Percentiles rank a stretch among this genome's conserved stretches.
Conservation (phyloP, 2,113 vertebrate genomes). For the Mormoops blainvillei region DNA sequence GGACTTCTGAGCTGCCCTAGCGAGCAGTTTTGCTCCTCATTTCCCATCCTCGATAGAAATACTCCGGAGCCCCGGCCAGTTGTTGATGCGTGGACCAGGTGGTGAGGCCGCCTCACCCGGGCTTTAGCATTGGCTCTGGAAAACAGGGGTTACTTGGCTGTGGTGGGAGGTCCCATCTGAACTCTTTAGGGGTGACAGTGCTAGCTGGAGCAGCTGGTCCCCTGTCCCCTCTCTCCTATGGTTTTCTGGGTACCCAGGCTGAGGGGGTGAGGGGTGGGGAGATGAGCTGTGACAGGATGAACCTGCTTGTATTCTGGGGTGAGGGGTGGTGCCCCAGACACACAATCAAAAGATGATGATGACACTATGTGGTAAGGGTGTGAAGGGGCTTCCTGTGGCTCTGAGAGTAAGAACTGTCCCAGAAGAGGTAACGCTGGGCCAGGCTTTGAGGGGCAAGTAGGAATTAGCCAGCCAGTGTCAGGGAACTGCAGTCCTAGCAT, state of each 20-base stretch:
- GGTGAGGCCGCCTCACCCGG: not conserved
- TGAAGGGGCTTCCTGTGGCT: not conserved
- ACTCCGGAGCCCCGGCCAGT: not conserved
- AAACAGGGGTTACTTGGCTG: not conserved
- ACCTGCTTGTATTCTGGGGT: not conserved
- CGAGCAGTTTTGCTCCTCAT: not conserved
- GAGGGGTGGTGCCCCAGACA: not conserved
- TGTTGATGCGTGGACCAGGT: not conserved
- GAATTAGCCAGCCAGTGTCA: not conserved
- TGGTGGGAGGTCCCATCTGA: not conserved
- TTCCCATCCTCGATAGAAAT: not conserved
- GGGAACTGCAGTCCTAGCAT: not conserved
- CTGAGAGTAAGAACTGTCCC: not conserved
- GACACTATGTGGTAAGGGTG: not conserved
- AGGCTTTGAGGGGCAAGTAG: not conserved
- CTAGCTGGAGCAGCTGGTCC: not conserved
- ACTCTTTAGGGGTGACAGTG: not conserved
- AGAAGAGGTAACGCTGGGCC: not conserved
- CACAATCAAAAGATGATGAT: not conserved
- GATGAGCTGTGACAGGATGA: not conserved
- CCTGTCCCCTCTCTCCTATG: not conserved
- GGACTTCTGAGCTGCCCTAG: not conserved
- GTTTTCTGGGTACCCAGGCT: not conserved
- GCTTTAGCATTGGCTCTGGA: not conserved
- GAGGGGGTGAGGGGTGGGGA: not conserved